Evolutionary conservation across 2,113 vertebrate genomes (phyloP), one percentile per base, ranked within the genome.

Genomic region (Anser cygnoides): DNA sequence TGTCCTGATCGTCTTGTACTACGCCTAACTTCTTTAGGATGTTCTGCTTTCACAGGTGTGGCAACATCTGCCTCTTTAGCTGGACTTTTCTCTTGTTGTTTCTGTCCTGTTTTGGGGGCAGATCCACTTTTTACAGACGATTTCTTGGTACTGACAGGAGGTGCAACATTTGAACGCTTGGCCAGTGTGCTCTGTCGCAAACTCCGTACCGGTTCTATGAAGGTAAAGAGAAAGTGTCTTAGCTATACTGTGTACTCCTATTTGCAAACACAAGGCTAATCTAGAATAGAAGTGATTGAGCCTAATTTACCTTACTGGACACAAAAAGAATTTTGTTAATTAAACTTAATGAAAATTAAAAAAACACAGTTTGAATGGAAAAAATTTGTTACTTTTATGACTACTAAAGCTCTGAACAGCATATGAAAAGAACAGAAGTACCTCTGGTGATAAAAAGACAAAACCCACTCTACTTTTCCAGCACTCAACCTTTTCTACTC

Each of bases 141-240:
- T 80, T 98, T 98, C 84, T 98, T 97, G 87, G 95, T 95, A 77
- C 92, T 96, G 84, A 90, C 83, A 94, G 93, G 77, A 82, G 96
- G 95, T 50, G 95, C 61, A 93, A 97, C 77, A 96, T 95, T 98
- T 1, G 97, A 97, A 79, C 98, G 97, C 78, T 98, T 98, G 89
- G 98, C 98, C 81, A 98, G 92, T 1, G 98, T 98, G 96, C 98
- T 98, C 92, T 98, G 98, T 90, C 98, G 97, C 85, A 98, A 96
- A 97, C 98, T 98, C 97, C 97, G 95, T 52, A 97, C 97, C 92
- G 98, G 78, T 95, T 98, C 98, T 98, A 84, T 90, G 54, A 97
- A 93, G 89, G 81, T 28, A 95, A 92, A 89, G 85, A 96, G 66
- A 94, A 96, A 97, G 87, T 19, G 31, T 81, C 95, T 98, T 96